phyloP scores from a whole-genome alignment of 2,797 vertebrate genomes.

The Paedocypris micromegethes region DNA sequence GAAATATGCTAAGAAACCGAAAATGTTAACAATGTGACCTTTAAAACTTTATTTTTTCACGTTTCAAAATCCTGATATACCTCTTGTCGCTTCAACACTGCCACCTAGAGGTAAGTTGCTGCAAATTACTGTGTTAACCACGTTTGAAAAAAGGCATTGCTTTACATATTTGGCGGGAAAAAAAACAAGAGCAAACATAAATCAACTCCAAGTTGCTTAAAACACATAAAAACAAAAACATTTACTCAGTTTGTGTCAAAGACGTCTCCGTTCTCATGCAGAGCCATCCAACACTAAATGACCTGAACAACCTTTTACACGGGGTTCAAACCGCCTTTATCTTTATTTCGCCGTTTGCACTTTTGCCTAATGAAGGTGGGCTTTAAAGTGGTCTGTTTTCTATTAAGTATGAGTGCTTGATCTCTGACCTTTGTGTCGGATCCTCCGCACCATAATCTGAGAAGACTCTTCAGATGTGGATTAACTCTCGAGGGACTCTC shows the following conservation, averaged over 20 bases:
- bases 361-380: conserved; percentile 39
- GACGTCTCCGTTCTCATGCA: conserved; percentile 12
- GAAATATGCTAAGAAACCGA: too few relatives aligned
- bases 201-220: not conserved
- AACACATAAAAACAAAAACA: not conserved
- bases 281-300: not conserved
- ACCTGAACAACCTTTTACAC: conserved; percentile 1
- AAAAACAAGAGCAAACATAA: not conserved
- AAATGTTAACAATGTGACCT: too few relatives aligned
- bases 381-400: conserved; percentile 52
- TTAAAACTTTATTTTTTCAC: too few relatives aligned
- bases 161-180: not conserved
- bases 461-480: conserved; percentile 59
- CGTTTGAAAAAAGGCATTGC: too few relatives aligned
- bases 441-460: conserved; percentile 52
- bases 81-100: conserved; percentile 61
- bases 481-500: conserved; percentile 51
- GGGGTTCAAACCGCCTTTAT: conserved; percentile 33
- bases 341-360: conserved; percentile 46
- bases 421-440: conserved; percentile 57
- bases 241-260: not conserved
- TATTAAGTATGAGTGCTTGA: conserved; percentile 54
- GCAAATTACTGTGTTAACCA: not conserved
- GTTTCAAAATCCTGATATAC: too few relatives aligned
- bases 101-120: conserved; percentile 62